Conservation (phyloP, 2,797 vertebrate species). For the Sebastes baramenuke region DNA sequence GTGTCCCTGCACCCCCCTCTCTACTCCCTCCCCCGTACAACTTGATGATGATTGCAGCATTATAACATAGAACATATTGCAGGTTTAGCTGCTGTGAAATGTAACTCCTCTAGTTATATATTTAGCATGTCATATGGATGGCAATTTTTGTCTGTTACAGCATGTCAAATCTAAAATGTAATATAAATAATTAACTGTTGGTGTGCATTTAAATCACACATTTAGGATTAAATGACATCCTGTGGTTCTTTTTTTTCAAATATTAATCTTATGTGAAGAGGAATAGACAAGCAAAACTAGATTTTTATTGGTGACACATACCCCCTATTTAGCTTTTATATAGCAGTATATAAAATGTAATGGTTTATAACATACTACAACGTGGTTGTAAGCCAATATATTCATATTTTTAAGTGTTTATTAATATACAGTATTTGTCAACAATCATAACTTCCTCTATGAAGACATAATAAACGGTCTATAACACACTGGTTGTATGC, state of each 20-base stretch:
- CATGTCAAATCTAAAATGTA: constrained; percentile 7
- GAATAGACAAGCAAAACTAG: neutral
- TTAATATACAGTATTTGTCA: neutral
- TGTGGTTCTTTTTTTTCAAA: neutral
- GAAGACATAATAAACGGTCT: neutral
- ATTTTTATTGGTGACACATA: neutral
- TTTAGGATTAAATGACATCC: neutral
- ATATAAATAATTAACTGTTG: constrained; percentile 11
- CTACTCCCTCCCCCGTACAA: constrained; percentile 47
- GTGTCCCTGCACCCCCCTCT: constrained; percentile 61
- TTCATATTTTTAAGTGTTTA: too few relatives aligned
- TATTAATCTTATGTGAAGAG: neutral
- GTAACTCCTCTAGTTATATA: constrained; percentile 36
- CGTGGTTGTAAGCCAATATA: too few relatives aligned
- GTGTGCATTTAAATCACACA: constrained; percentile 8
- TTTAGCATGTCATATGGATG: constrained; percentile 33
- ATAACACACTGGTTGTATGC: fast-evolving
- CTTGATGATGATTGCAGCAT: constrained; percentile 78
- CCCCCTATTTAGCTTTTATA: too few relatives aligned
- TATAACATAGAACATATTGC: constrained; percentile 70
- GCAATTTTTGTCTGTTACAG: constrained; percentile 15
- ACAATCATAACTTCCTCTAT: neutral
- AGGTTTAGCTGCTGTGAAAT: constrained; percentile 54
- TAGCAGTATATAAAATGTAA: neutral
- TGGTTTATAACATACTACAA: neutral